Evolutionary conservation across 2,113 vertebrate species (phyloP).

Genomic region (Lagopus muta): DNA sequence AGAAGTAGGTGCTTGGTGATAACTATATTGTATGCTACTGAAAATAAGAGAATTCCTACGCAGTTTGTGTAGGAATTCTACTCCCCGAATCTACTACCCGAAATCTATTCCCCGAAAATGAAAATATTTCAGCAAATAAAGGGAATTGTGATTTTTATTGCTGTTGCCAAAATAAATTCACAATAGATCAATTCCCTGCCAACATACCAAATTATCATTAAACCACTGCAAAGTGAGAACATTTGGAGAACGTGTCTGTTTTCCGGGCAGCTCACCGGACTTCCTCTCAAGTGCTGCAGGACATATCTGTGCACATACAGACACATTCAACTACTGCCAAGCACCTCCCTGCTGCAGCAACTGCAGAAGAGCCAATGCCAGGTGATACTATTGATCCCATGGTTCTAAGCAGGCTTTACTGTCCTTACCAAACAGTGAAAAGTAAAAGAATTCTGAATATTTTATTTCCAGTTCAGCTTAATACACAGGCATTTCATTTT

Average conservation of each 20-base stretch:
- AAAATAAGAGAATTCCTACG: neutral
- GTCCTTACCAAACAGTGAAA: neutral
- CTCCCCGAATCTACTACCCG: too few relatives aligned
- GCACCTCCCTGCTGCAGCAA: neutral
- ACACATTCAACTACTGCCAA: neutral
- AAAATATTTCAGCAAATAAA: neutral
- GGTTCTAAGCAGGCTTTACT: neutral
- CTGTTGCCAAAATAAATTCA: neutral
- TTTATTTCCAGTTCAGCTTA: neutral
- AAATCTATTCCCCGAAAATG: neutral
- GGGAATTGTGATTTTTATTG: neutral
- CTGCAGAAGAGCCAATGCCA: neutral
- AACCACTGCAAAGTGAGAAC: neutral
- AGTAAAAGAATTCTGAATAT: neutral
- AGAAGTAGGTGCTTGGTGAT: neutral
- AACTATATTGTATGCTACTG: neutral
- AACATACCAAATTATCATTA: neutral
- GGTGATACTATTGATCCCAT: neutral
- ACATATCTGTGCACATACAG: neutral
- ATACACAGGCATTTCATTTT: neutral
- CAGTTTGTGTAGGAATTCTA: neutral
- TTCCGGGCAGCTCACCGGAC: neutral
- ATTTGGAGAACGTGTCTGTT: neutral
- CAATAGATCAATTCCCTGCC: neutral
- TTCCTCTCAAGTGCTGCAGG: neutral